These are phyloP conservation scores for Macrotis lagotis DNA, from an alignment of 2,113 vertebrate genomes.

Conservation along the genomic window DNA sequence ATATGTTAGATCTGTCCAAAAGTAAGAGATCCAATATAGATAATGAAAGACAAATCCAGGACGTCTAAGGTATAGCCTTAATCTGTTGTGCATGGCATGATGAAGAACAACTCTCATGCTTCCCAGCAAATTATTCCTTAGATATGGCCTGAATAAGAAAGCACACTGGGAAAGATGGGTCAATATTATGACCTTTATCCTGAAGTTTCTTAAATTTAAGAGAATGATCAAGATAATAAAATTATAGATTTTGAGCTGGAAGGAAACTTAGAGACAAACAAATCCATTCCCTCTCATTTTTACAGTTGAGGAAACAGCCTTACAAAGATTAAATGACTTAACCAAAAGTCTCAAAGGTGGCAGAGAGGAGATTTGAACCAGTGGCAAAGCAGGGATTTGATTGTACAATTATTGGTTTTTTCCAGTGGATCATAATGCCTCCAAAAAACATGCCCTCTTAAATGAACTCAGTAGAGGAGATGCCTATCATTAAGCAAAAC, in stretches of 20 bases:
- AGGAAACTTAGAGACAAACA: constrained; percentile 14
- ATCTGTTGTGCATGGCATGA: neutral
- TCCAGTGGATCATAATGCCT: neutral
- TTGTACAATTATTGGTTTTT: neutral
- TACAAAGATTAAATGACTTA: neutral
- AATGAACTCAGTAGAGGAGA: neutral
- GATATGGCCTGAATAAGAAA: neutral
- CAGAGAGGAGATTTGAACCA: too few relatives aligned
- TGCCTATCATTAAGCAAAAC: constrained; percentile 31
- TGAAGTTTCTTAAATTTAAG: neutral
- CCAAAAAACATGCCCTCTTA: constrained; percentile 4
- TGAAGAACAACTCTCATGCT: neutral
- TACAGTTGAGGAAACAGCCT: neutral
- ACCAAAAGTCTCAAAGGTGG: neutral
- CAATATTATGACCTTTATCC: neutral
- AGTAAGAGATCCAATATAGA: neutral
- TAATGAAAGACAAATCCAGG: neutral
- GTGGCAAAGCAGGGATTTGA: neutral
- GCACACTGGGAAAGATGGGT: neutral
- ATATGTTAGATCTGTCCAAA: neutral
- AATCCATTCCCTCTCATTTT: neutral
- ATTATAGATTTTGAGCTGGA: neutral
- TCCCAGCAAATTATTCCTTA: neutral
- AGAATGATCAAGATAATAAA: neutral
- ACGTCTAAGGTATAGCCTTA: neutral